Base-by-base conservation (phyloP, 2,797 vertebrate genomes). In the Danio kyathit region DNA sequence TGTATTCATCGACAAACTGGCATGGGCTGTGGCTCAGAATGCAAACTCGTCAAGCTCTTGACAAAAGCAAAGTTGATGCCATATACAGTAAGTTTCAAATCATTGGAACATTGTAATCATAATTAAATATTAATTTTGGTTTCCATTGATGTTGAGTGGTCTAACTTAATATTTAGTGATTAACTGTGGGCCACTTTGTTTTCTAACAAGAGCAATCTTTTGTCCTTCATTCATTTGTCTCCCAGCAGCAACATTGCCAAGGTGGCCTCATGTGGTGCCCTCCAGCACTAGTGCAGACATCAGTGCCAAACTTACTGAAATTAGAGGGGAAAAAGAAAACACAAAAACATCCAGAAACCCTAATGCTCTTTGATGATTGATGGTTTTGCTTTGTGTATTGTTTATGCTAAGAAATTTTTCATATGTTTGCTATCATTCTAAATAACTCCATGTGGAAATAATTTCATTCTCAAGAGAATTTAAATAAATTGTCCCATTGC, bases 281-380 rank as follows among this genome's bases (percentile, higher is more conserved):
- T 71, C 69, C 16, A 54, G 29, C 38, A 71, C 11, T 70, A 48
- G 66, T 52, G 48, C 9, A 41, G 38, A 49, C 29, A 71, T 71
- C 49, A 41, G 41, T 71, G 69, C 38, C 16, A 71, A 56, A 56
- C 38, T 43, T n/a, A 56, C 69, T 43, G 51, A 56, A 71, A 71
- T 71, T 54, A 70, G 49, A 54, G 14, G 14, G 2, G 9, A 72
- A 71, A 38, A 56, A 71, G 49, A 54, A 70, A 52, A 13, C 16
- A 40, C 2, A 70, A 70, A 40, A 52, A 46, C 4, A 71, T 54
- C 16, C 3, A 0, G 38, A 71, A 54, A 43, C 38, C 51, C 54
- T 71, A 19, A 19, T 43, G 49, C 49, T 70, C 4, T 71, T 54
- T 71, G 38, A 54, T 56, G 38, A 56, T 5, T 71, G 8, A 56